Percentiles rank a stretch among this genome's conserved stretches.
Conservation (phyloP, 2,113 vertebrate species). For the Siphamia tubifer region DNA sequence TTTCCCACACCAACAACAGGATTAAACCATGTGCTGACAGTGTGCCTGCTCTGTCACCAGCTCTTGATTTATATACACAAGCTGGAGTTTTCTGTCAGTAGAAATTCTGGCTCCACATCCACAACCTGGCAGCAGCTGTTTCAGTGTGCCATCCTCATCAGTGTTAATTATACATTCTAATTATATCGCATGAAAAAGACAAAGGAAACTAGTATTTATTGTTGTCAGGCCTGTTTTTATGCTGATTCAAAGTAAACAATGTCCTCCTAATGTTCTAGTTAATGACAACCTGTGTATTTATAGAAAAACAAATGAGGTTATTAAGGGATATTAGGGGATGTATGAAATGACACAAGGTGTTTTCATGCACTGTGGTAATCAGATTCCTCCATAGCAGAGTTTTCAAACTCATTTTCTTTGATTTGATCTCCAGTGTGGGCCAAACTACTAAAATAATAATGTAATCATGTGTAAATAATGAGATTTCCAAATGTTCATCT, state of each 20-base stretch:
- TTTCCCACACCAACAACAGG: neutral
- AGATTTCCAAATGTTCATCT: too few species aligned
- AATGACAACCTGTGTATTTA: too few species aligned
- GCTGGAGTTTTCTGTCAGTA: neutral
- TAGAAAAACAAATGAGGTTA: neutral
- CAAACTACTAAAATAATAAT: too few species aligned
- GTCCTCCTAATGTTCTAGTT: neutral
- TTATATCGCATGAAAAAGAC: conserved; percentile 6
- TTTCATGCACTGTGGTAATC: neutral
- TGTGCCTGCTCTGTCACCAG: neutral
- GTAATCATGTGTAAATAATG: too few species aligned
- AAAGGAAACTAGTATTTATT: conserved; percentile 9
- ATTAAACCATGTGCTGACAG: neutral
- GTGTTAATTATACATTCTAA: conserved; percentile 30
- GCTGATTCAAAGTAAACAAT: neutral
- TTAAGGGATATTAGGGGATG: neutral
- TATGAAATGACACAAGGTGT: neutral
- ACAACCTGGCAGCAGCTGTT: conserved; percentile 16
- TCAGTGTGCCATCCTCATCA: conserved; percentile 15
- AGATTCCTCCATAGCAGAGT: too few species aligned
- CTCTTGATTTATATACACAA: conserved; percentile 2
- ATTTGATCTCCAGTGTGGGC: too few species aligned
- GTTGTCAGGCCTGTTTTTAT: neutral
- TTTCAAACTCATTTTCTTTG: too few species aligned
- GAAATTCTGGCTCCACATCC: neutral